Evolutionary conservation across 2,888 invertebrate species (phyloP), one percentile per base, ranked within the genome.

Genomic region (Platycheirus albimanus): DNA sequence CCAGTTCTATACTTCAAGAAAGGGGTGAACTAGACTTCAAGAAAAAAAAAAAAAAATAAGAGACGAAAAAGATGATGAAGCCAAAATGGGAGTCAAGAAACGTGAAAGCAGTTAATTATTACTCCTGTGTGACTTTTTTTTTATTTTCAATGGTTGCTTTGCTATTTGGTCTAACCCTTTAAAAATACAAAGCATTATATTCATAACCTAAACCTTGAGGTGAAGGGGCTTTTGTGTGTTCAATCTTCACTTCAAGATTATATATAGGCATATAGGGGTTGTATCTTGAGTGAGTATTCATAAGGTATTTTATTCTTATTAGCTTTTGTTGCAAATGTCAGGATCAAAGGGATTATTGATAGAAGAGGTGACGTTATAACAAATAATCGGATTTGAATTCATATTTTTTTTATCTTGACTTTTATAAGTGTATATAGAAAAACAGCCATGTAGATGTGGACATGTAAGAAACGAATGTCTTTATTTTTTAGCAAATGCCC

Each of bases 121-220:
- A n/a, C n/a, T n/a, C n/a, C n/a, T 70, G 51, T 64, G 45, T 24
- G 56, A 70, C 63, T 69, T 64, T 67, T 63, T 69, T 36, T 63
- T 17, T n/a, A n/a, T n/a, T n/a, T n/a, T n/a, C n/a, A n/a, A 74
- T 49, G 79, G 74, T 79, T 61, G 36, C 30, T 79, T 67, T 67
- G 43, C 45, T 33, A 43, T 41, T 52, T 30, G 3, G 3, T 8
- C 41, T 41, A 64, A 51, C 36, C 49, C 69, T 47, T 45, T 75
- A 19, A 38, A 19, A 38, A 28, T 36, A 41, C 19, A 51, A 20
- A 36, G 45, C 30, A 43, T 19, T 17, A 30, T 58, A 43, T 43
- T 43, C 28, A 43, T 43, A n/a, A n/a, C n/a, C n/a, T n/a, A n/a
- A n/a, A n/a, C n/a, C n/a, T 36, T 36, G 47, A 15, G 56, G n/a